Conservation (phyloP, 1,140 invertebrate genomes). For the Cherax quadricarinatus region DNA sequence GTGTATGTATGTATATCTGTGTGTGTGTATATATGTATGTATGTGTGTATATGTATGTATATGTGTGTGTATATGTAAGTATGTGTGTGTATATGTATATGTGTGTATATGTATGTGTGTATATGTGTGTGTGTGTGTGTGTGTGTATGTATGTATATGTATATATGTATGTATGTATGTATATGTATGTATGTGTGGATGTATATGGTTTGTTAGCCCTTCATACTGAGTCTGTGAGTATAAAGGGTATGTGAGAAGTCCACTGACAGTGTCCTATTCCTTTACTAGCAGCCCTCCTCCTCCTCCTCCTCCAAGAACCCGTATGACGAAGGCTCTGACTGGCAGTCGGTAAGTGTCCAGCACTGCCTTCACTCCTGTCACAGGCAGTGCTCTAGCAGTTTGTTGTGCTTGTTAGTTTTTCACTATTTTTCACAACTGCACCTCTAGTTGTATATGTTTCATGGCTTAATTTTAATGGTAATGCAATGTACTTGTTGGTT, state of each 20-base stretch:
- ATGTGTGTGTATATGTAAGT: background rate
- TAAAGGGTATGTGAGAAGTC: slow-evolving; percentile 25
- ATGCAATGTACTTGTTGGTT: background rate
- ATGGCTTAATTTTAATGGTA: background rate
- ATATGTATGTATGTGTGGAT: background rate
- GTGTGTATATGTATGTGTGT: background rate
- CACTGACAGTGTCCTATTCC: slow-evolving; percentile 66
- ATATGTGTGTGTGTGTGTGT: background rate
- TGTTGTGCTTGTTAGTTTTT: background rate
- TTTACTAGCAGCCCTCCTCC: slow-evolving; percentile 64
- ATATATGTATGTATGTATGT: background rate
- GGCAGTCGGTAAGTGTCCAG: slow-evolving; percentile 64
- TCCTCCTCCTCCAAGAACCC: slow-evolving; percentile 58
- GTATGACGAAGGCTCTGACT: slow-evolving; percentile 89
- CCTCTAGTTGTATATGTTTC: background rate
- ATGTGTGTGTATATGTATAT: background rate
- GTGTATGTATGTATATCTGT: too few species aligned
- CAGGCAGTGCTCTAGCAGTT: slow-evolving; percentile 10
- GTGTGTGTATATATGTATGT: background rate
- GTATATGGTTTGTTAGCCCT: background rate
- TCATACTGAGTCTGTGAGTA: background rate
- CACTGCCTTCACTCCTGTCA: slow-evolving; percentile 43
- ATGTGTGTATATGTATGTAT: background rate
- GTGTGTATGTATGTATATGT: background rate
- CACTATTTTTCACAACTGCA: background rate